A percentile compares a stretch with the other conserved stretches of the same genome.
These are phyloP conservation scores for Ctenopoma kingsleyae DNA, from an alignment of 2,797 vertebrate species.

Conservation along the genomic window DNA sequence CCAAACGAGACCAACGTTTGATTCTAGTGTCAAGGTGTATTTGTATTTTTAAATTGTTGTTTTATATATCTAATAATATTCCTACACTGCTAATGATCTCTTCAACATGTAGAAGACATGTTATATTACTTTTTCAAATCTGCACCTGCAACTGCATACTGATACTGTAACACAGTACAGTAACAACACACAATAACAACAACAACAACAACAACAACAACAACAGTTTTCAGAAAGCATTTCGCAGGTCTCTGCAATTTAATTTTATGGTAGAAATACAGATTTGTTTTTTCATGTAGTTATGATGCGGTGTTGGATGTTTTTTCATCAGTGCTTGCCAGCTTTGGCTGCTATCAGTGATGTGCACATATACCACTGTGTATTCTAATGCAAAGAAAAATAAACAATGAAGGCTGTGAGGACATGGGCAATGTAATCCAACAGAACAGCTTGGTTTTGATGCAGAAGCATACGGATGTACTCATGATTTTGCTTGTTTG, in stretches of 20 bases:
- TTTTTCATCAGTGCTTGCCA: slow-evolving; percentile 8
- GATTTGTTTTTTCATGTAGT: background rate
- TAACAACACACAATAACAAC: too few relatives aligned
- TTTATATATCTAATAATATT: too few relatives aligned
- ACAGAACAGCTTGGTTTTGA: slow-evolving; percentile 28
- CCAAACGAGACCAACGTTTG: too few relatives aligned
- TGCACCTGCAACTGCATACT: background rate
- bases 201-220: too few relatives aligned
- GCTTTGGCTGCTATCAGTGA: slow-evolving; percentile 27
- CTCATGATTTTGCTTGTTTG: background rate
- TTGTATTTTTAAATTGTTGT: too few relatives aligned
- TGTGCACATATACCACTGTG: slow-evolving; percentile 16
- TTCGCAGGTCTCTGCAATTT: background rate
- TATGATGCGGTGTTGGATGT: slow-evolving; percentile 13
- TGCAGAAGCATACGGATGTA: background rate
- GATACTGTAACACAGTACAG: background rate
- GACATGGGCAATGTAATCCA: slow-evolving; percentile 12
- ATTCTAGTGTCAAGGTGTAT: too few relatives aligned
- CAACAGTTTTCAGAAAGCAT: background rate
- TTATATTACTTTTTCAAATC: background rate
- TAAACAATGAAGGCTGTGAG: slow-evolving; percentile 25
- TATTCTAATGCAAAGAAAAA: slow-evolving; percentile 15
- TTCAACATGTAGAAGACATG: background rate
- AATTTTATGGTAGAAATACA: background rate
- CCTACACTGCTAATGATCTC: too few relatives aligned